Evolutionary conservation across 2,797 vertebrate species (phyloP).

Genomic region (Hylomyscus alleni): DNA sequence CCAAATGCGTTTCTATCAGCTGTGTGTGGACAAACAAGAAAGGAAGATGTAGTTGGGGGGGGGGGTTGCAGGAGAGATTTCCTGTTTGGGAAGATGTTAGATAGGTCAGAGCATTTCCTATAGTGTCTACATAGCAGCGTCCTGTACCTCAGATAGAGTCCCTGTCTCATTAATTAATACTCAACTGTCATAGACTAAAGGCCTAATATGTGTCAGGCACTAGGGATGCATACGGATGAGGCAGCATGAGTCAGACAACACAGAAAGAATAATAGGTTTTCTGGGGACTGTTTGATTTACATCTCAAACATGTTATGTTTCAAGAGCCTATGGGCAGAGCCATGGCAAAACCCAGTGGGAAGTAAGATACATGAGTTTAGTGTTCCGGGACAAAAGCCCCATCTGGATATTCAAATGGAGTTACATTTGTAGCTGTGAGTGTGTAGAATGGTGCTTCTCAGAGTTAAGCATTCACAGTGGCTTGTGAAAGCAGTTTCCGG

Average conservation of each 20-base stretch:
- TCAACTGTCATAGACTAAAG: neutral
- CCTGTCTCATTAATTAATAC: neutral
- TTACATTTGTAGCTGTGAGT: neutral
- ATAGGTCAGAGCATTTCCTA: neutral
- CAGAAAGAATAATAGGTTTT: neutral
- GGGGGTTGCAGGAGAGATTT: rapidly evolving
- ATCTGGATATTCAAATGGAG: neutral
- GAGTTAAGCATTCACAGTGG: neutral
- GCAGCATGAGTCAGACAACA: neutral
- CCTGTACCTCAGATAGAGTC: neutral
- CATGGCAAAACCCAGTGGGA: neutral
- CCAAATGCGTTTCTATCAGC: neutral
- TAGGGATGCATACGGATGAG: too few species aligned
- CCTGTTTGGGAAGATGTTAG: neutral
- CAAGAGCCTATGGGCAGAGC: neutral
- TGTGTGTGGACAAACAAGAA: neutral
- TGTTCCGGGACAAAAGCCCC: neutral
- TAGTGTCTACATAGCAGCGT: neutral
- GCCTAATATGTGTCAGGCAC: neutral
- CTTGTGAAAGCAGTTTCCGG: neutral
- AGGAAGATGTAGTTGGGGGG: too few species aligned
- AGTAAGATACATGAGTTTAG: neutral
- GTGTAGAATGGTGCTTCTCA: neutral
- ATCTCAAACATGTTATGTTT: neutral
- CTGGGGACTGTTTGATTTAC: neutral